These are phyloP conservation scores for Zaprionus ornatus DNA, from an alignment of 1,140 invertebrate species.

Conservation along the genomic window DNA sequence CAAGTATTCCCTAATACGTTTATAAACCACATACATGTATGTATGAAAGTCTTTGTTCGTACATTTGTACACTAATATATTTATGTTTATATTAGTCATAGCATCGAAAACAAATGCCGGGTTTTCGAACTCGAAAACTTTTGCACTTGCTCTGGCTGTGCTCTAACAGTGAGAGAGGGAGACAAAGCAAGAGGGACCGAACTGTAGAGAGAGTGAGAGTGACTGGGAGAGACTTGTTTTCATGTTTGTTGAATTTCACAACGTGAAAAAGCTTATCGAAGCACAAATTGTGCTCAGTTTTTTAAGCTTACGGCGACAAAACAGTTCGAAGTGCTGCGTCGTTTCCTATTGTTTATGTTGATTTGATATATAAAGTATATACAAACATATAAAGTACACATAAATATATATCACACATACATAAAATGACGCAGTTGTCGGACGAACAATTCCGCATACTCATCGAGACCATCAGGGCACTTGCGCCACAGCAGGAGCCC, in stretches of 20 bases:
- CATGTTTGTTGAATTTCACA: slow-evolving; percentile 50
- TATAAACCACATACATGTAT: neutral
- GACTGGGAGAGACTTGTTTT: neutral
- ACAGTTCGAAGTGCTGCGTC: slow-evolving; percentile 14
- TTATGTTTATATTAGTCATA: slow-evolving; percentile 1
- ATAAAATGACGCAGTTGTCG: slow-evolving; percentile 62
- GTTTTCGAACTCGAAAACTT: slow-evolving; percentile 62
- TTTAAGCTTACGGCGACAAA: neutral
- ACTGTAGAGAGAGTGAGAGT: neutral
- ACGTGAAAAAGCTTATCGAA: slow-evolving; percentile 30
- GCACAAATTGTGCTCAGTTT: slow-evolving; percentile 3
- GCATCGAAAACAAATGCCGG: slow-evolving; percentile 5
- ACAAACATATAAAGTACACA: too few relatives aligned
- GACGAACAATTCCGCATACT: slow-evolving; percentile 68
- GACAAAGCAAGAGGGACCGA: neutral
- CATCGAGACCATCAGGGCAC: slow-evolving; percentile 57
- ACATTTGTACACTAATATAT: neutral
- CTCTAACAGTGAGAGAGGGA: neutral
- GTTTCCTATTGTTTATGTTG: too few relatives aligned
- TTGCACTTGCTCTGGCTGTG: neutral
- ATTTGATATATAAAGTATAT: too few relatives aligned
- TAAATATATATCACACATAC: too few relatives aligned
- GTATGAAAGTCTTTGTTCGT: too few relatives aligned
- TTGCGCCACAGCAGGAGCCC: slow-evolving; percentile 42
- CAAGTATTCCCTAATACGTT: neutral